Conservation (phyloP, 2,113 vertebrate species). For the Leptocoma aspasia region DNA sequence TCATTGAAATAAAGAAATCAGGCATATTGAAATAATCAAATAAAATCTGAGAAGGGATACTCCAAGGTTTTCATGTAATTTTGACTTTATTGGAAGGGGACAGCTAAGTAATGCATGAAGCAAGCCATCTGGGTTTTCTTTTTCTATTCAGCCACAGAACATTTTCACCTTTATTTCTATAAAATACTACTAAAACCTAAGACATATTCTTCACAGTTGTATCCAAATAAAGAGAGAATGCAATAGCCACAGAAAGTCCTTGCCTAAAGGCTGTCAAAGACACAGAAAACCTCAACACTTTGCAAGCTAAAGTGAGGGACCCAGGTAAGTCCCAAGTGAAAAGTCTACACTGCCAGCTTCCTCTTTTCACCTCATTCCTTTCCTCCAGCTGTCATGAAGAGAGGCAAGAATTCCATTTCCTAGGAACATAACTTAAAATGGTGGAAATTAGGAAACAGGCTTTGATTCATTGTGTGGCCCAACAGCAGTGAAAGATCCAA, state of each 20-base stretch:
- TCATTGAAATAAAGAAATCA: not conserved
- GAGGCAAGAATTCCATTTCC: not conserved
- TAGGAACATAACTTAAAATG: conserved; percentile 3
- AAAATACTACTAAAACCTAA: not conserved
- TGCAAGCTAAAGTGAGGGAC: not conserved
- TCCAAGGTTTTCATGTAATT: not conserved
- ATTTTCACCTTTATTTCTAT: not conserved
- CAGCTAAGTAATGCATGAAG: not conserved
- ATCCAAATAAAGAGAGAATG: not conserved
- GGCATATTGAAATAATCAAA: not conserved
- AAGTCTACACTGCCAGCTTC: not conserved
- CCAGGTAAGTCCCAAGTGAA: not conserved
- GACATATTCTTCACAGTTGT: not conserved
- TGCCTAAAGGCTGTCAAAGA: not conserved
- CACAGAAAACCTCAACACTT: not conserved
- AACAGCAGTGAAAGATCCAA: not conserved
- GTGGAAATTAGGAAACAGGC: conserved; percentile 12
- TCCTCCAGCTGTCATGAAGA: not conserved
- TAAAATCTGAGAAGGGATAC: not conserved
- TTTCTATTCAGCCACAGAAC: not conserved
- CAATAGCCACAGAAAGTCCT: not conserved
- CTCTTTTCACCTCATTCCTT: not conserved
- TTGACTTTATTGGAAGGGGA: not conserved
- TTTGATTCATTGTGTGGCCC: conserved; percentile 4
- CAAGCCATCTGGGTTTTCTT: not conserved